Base-by-base conservation (phyloP, 2,113 vertebrate genomes). In the Anguilla japonica region DNA sequence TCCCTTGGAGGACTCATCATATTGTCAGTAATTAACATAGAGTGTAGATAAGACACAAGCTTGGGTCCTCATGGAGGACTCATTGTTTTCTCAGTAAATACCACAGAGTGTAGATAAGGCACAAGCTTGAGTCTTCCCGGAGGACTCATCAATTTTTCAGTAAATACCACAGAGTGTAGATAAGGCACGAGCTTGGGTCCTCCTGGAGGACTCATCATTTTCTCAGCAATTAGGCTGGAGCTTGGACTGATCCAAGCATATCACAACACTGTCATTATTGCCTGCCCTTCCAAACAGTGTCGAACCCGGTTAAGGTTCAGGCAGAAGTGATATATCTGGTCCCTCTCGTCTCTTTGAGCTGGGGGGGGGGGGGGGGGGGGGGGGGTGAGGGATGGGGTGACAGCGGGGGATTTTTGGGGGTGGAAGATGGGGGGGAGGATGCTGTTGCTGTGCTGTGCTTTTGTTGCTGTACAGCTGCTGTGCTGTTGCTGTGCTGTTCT, bases 291-390 rank as follows among this genome's bases (percentile, higher is more conserved):
- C 80, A 82, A 84, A 56, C 16, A 34, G 11, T 60, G 22, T 82
- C 34, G 84, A 90, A 89, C 63, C 91, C 89, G 29, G 85, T 81
- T 84, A 86, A 85, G 81, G 41, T 50, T 71, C 9, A 83, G 84
- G 80, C 71, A 79, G 22, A 83, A 84, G 56, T 90, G 22, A 81
- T 90, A 88, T 81, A 91, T 85, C 88, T 63, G 60, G 60, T 90
- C 89, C 84, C 83, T 22, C n/a, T 90, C 88, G 83, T 89, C 85
- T 92, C 85, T 82, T 86, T 82, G 87, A 57, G 83, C 88, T 85
- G 89, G 90, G 89, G 43, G 43, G 87, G 91, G 20, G 89, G 43
- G 43, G 87, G 91, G 20, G 92, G 91, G 92, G 93, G 88, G 89
- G 0, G 34, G 87, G 91, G 20, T n/a, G 63, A 71, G 63, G 63